These are phyloP conservation scores for Ondatra zibethicus DNA, from an alignment of 2,113 vertebrate genomes.

Conservation along the genomic window DNA sequence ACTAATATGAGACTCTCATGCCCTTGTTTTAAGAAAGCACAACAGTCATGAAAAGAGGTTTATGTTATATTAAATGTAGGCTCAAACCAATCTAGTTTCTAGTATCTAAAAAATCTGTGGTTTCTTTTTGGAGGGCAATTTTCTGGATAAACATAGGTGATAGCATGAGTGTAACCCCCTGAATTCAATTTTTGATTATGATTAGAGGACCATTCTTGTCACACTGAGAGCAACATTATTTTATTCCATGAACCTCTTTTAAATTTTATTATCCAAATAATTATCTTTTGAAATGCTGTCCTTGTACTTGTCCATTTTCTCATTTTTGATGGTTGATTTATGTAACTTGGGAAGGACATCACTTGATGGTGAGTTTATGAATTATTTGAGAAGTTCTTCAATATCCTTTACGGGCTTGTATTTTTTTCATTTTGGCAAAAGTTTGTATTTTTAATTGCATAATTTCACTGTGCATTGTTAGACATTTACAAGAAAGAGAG, in stretches of 20 bases:
- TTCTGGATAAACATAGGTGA: neutral
- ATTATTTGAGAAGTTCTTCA: conserved; percentile 37
- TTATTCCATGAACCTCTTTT: neutral
- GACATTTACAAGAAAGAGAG: conserved; percentile 39
- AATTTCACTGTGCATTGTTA: neutral
- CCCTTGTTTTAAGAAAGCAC: neutral
- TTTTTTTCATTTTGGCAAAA: conserved; percentile 1
- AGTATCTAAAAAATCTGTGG: neutral
- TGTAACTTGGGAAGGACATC: conserved; percentile 36
- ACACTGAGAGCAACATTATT: neutral
- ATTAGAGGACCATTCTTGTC: neutral
- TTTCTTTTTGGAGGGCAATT: conserved; percentile 8
- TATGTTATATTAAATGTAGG: neutral
- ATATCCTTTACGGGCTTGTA: neutral
- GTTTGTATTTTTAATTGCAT: conserved; percentile 13
- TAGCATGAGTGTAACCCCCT: neutral
- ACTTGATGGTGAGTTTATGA: conserved; percentile 52
- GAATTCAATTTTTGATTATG: conserved; percentile 43
- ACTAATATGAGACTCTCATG: neutral
- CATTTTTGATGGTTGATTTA: conserved; percentile 49
- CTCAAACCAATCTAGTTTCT: conserved; percentile 39
- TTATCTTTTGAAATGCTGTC: conserved; percentile 46
- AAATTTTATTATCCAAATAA: conserved; percentile 51
- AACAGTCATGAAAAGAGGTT: neutral
- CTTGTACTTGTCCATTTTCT: conserved; percentile 49